phyloP scores from a whole-genome alignment of 1,140 invertebrate genomes.

The Bombus consobrinus region DNA sequence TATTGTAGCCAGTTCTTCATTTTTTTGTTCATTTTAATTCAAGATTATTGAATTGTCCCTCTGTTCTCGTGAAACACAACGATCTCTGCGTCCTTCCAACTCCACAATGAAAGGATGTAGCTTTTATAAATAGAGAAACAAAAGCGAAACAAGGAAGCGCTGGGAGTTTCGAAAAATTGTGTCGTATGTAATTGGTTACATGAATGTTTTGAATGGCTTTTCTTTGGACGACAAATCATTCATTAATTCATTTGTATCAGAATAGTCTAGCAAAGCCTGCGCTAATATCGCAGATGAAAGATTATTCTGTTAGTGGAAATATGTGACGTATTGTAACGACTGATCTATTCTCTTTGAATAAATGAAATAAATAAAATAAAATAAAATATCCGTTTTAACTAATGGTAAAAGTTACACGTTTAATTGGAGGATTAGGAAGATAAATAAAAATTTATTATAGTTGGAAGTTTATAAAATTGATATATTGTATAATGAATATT shows the following conservation, averaged over 20 bases:
- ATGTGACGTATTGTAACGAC: too few species aligned
- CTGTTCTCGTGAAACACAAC: background rate
- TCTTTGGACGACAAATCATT: background rate
- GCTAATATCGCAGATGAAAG: background rate
- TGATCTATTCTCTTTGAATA: too few species aligned
- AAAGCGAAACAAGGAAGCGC: too few species aligned
- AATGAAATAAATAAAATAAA: too few species aligned
- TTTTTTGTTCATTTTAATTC: conserved; percentile 10
- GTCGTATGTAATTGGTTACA: background rate
- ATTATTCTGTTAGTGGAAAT: background rate
- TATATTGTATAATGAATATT: too few species aligned
- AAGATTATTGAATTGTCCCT: background rate
- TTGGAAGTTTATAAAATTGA: background rate
- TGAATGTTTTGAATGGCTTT: background rate
- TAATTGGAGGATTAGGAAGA: too few species aligned
- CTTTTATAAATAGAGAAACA: conserved; percentile 4
- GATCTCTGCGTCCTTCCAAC: too few species aligned
- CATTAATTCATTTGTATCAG: background rate
- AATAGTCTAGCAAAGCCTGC: background rate
- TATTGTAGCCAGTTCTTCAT: background rate
- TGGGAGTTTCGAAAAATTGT: background rate
- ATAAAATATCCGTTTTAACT: too few species aligned
- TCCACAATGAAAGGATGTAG: background rate
- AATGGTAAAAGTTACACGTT: too few species aligned
- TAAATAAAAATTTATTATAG: too few species aligned